A percentile compares a stretch with the other conserved stretches of the same genome.
Conservation (phyloP, 2,113 vertebrate species). For the Embiotoca jacksoni region DNA sequence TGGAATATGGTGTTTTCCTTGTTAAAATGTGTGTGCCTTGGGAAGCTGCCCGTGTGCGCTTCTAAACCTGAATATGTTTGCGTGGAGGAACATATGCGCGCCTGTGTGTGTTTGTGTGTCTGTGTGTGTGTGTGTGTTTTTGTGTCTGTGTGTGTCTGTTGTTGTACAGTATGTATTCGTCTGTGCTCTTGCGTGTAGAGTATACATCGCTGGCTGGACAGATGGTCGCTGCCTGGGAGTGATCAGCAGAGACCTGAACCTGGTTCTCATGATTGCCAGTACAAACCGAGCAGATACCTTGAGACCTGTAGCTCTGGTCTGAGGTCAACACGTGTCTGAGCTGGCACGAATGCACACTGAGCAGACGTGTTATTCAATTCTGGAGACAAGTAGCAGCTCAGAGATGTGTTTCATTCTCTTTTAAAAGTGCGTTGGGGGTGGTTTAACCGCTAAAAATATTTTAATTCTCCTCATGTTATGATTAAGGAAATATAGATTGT, state of each 20-base stretch:
- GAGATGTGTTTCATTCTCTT: conserved; percentile 1
- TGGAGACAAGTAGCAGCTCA: conserved; percentile 33
- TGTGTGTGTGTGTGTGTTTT: conserved; percentile 19
- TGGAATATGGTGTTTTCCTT: conserved; percentile 63
- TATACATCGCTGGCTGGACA: conserved; percentile 50
- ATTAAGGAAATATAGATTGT: no score
- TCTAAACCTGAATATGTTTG: conserved; percentile 25
- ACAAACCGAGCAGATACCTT: conserved; percentile 54
- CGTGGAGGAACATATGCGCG: conserved; percentile 25
- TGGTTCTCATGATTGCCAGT: conserved; percentile 24
- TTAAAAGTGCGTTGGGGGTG: conserved; percentile 1
- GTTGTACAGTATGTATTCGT: conserved; percentile 25
- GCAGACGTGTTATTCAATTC: conserved; percentile 71
- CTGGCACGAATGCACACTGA: conserved; percentile 48
- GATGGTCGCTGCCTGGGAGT: conserved; percentile 64
- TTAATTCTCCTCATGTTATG: no score
- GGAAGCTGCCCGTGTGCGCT: conserved; percentile 47
- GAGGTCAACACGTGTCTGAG: conserved; percentile 67
- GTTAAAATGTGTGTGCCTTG: conserved; percentile 54
- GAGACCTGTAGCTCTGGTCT: conserved; percentile 51
- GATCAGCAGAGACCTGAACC: conserved; percentile 59
- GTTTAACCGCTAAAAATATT: background rate
- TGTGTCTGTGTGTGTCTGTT: conserved; percentile 28
- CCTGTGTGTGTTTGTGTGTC: background rate
- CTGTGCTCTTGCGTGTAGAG: conserved; percentile 29